A percentile compares a stretch with the other conserved stretches of the same genome.
Evolutionary conservation across 1,140 invertebrate genomes (phyloP).

Genomic region (Phthorimaea operculella): DNA sequence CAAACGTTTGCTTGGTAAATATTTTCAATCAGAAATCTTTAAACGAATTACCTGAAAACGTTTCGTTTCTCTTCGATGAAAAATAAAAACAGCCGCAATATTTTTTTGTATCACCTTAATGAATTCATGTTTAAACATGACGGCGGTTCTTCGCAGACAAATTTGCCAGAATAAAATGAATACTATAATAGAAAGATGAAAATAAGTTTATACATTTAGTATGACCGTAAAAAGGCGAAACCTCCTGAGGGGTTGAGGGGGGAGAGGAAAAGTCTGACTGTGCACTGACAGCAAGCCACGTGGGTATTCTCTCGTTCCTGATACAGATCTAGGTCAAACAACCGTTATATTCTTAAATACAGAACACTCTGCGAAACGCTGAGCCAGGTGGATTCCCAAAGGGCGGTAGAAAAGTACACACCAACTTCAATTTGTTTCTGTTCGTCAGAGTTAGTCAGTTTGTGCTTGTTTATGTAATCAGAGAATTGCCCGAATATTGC

Average conservation of each 20-base stretch:
- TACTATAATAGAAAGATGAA: not conserved
- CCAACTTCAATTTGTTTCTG: too few relatives aligned
- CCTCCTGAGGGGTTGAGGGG: not conserved
- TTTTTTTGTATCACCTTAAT: too few relatives aligned
- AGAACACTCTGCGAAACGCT: not conserved
- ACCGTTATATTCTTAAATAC: not conserved
- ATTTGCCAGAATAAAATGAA: not conserved
- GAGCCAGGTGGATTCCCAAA: too few relatives aligned
- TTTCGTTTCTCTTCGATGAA: too few relatives aligned
- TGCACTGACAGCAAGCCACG: not conserved
- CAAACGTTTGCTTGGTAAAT: too few relatives aligned
- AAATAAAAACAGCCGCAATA: too few relatives aligned
- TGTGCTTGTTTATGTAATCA: too few relatives aligned
- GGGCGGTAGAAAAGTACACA: too few relatives aligned
- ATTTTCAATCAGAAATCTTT: too few relatives aligned
- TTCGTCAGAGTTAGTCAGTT: too few relatives aligned
- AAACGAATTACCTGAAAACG: too few relatives aligned
- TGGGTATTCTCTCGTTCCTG: not conserved
- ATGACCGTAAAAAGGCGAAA: not conserved
- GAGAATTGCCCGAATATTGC: too few relatives aligned
- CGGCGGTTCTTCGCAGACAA: not conserved
- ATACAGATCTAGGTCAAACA: slow-evolving; percentile 1
- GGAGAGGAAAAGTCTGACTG: not conserved
- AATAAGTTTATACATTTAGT: not conserved
- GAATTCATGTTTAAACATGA: not conserved